phyloP scores from a whole-genome alignment of 2,797 vertebrate species.

The Centropyge bicolor region DNA sequence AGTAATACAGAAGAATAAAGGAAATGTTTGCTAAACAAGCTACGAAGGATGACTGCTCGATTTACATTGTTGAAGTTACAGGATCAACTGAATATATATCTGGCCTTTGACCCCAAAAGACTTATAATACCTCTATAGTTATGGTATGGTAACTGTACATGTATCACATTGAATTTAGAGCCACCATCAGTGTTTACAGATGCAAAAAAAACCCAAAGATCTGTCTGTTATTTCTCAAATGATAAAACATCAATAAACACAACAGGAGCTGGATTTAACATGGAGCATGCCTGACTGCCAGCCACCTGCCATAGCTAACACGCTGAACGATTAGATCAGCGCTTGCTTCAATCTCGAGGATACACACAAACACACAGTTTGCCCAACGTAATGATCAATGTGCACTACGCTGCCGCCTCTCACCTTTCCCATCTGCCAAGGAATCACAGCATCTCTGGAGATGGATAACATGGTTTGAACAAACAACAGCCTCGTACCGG shows the following conservation, averaged over 20 bases:
- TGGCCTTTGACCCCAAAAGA: background rate
- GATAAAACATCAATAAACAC: slow-evolving; percentile 71
- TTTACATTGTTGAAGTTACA: background rate
- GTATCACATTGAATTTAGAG: slow-evolving; percentile 14
- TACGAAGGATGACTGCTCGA: background rate
- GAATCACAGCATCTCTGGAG: slow-evolving; percentile 67
- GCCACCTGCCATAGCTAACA: slow-evolving; percentile 73
- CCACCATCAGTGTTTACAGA: slow-evolving; percentile 46
- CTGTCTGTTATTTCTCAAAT: slow-evolving; percentile 53
- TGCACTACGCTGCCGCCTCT: slow-evolving; percentile 58
- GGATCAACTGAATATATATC: background rate
- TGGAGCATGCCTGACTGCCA: slow-evolving; percentile 60
- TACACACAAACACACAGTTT: slow-evolving; percentile 43
- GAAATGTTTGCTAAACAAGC: no score
- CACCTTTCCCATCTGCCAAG: slow-evolving; percentile 73
- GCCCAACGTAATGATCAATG: slow-evolving; percentile 64
- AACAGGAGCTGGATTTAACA: slow-evolving; percentile 69
- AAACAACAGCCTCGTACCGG: slow-evolving; percentile 41
- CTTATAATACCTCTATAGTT: background rate
- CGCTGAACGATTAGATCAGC: slow-evolving; percentile 62
- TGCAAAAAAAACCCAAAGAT: slow-evolving; percentile 58
- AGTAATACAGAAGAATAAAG: slow-evolving; percentile 14
- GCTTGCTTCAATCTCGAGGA: slow-evolving; percentile 46
- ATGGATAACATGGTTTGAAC: slow-evolving; percentile 71
- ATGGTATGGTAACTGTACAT: background rate